These are phyloP conservation scores for Eriosoma lanigerum DNA, from an alignment of 1,140 invertebrate species.

Conservation along the genomic window DNA sequence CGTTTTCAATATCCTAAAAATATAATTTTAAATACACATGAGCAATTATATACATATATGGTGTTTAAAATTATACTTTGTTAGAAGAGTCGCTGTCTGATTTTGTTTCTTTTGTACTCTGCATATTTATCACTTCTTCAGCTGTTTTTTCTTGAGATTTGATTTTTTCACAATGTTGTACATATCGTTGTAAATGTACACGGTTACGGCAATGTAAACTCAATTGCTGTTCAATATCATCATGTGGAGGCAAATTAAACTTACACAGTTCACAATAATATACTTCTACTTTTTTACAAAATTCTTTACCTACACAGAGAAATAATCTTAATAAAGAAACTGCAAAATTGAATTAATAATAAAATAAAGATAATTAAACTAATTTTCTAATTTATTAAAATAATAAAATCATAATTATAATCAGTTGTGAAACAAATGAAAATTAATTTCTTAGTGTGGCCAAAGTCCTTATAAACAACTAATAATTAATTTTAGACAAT, in stretches of 20 bases:
- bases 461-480: no score
- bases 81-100: constrained; percentile 36
- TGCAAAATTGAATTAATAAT: no score
- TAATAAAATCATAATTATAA: no score
- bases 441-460: no score
- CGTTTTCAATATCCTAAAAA: constrained; percentile 19
- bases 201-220: constrained; percentile 55
- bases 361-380: no score
- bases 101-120: constrained; percentile 20
- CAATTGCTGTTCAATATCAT: constrained; percentile 62
- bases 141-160: constrained; percentile 14
- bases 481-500: no score
- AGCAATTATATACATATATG: neutral
- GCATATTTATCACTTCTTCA: neutral
- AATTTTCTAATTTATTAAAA: no score
- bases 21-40: neutral
- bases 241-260: constrained; percentile 67
- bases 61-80: constrained; percentile 16
- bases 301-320: constrained; percentile 65
- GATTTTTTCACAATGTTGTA: constrained; percentile 49
- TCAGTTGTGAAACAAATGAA: no score
- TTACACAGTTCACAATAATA: constrained; percentile 73
- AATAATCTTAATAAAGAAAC: neutral
- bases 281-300: constrained; percentile 73
- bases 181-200: constrained; percentile 55